These are phyloP conservation scores for Parauchenoglanis punctatus DNA, from an alignment of 2,797 vertebrate species.

Conservation along the genomic window DNA sequence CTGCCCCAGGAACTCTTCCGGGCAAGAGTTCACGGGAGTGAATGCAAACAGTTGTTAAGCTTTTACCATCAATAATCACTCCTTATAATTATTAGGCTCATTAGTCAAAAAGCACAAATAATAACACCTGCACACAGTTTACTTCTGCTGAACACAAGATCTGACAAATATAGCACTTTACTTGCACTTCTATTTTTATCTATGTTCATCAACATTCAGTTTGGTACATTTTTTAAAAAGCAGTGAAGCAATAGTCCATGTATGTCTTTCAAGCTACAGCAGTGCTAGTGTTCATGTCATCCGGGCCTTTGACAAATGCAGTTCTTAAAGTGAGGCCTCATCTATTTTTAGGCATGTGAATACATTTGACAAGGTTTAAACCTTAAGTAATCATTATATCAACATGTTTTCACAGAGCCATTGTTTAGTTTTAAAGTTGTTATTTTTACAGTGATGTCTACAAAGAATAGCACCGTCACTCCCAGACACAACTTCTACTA, in stretches of 20 bases:
- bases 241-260: neutral
- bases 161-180: neutral
- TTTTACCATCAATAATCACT: slow-evolving; percentile 50
- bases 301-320: neutral
- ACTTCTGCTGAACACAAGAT: slow-evolving; percentile 5
- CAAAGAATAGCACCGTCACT: slow-evolving; percentile 7
- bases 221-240: slow-evolving; percentile 3
- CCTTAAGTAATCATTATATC: neutral
- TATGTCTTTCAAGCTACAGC: neutral
- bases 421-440: neutral
- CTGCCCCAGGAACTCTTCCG: slow-evolving; percentile 34
- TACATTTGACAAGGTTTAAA: neutral
- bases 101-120: slow-evolving; percentile 40
- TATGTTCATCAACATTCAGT: slow-evolving; percentile 5
- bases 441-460: neutral
- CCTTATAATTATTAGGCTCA: slow-evolving; percentile 45
- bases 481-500: slow-evolving; percentile 18
- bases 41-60: slow-evolving; percentile 51
- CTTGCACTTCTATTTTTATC: slow-evolving; percentile 11
- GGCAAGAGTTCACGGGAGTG: slow-evolving; percentile 45
- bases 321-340: neutral
- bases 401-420: neutral
- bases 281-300: neutral
- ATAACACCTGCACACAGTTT: slow-evolving; percentile 6
- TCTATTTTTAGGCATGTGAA: slow-evolving; percentile 7